Evolutionary conservation across 2,888 invertebrate genomes (phyloP).

Genomic region (Theretra japonica): DNA sequence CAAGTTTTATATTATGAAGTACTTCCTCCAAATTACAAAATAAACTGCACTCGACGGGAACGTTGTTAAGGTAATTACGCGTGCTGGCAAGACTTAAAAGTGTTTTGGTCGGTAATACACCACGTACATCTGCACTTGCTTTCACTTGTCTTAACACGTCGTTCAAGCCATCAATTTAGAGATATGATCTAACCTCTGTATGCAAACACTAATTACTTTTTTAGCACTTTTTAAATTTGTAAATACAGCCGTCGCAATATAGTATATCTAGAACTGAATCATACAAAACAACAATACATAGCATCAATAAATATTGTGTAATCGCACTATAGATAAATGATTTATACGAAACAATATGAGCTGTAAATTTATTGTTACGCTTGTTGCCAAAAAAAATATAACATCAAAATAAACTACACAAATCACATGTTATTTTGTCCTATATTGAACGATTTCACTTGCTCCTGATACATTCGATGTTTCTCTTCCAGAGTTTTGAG

Average conservation of each 20-base stretch:
- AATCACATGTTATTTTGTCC: conserved; percentile 49
- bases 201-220: conserved; percentile 15
- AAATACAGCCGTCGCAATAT: background rate
- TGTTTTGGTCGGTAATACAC: conserved; percentile 1
- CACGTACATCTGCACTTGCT: conserved; percentile 35
- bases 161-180: conserved; percentile 19
- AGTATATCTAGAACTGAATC: background rate
- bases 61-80: background rate
- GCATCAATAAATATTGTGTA: conserved; percentile 26
- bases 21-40: background rate
- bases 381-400: background rate
- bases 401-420: background rate
- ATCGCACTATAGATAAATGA: conserved; percentile 18
- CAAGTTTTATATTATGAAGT: background rate
- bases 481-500: conserved; percentile 72
- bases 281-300: conserved; percentile 3
- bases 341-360: conserved; percentile 19
- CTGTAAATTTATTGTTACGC: conserved; percentile 27
- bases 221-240: conserved; percentile 1
- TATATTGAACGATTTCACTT: conserved; percentile 65
- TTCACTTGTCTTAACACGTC: conserved; percentile 49
- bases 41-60: conserved; percentile 10
- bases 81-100: background rate
- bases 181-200: conserved; percentile 14
- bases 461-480: conserved; percentile 74